Base-by-base conservation (phyloP, 1,140 invertebrate species). In the Drosophila nigrodunni region DNA sequence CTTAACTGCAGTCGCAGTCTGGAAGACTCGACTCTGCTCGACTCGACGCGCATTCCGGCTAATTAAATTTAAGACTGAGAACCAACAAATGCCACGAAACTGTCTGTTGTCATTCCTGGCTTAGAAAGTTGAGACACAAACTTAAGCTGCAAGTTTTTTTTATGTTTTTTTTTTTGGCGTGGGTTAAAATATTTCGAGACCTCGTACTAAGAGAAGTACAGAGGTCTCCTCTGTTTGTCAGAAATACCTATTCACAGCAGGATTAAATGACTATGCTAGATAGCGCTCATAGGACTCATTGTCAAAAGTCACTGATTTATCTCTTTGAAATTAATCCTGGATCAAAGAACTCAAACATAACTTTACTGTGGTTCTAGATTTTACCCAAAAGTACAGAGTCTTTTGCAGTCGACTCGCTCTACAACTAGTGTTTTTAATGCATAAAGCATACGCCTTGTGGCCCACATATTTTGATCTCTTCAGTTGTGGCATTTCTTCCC, bases 41-140 rank as follows among this genome's bases (percentile, higher is more conserved):
- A 30, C 25, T 30, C 25, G 25, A 67, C 86, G 74, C 82, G 83
- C 80, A 67, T 74, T 54, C 25, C 6, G 25, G 59, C 85, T 87
- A 87, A 87, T 87, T 87, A 80, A 87, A 87, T 87, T 87, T 80
- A 5, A 39, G 15, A 10, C 15, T 3, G n/a, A 41, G 67, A 25
- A 39, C 58, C 58, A 46, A 39, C 37, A 46, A 49, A 54, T 47
- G 57, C 55, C 46, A 57, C 59, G 60, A 47, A 71, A 73, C 69
- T 59, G 55, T 58, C 67, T 59, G 55, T 58, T 78, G 67, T 71
- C 67, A 82, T 68, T 57, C 67, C 25, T 30, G 25, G 25, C 77
- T 47, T 80, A 74, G 85, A 87, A 87, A 87, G 83, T 83, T 58
- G 41, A 74, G 57, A 34, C 43, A 44, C 35, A 70, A 47, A 34